Percentiles rank a stretch among this genome's conserved stretches.
Conservation (phyloP, 2,113 vertebrate genomes). For the Mus spicilegus region DNA sequence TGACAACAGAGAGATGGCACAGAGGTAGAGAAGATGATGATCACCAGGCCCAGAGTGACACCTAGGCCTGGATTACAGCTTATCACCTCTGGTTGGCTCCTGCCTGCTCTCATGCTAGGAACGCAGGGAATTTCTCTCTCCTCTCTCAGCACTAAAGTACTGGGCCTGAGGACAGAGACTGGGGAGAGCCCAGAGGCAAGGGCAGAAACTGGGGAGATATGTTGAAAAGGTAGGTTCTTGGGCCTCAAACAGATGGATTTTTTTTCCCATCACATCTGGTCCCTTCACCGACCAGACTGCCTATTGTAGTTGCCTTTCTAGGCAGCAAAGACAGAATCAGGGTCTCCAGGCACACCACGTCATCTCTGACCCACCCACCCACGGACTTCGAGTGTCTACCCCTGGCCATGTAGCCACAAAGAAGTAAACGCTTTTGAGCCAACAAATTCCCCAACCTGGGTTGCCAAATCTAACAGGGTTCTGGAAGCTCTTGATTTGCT, state of each 20-base stretch:
- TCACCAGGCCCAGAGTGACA: fast-evolving
- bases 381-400: fast-evolving
- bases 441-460: neutral
- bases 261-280: neutral
- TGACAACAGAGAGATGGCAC: neutral
- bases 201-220: fast-evolving
- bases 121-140: neutral
- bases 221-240: fast-evolving
- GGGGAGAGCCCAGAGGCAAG: neutral
- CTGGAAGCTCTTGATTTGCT: neutral
- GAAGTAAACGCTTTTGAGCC: neutral
- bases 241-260: fast-evolving
- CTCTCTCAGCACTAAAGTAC: neutral
- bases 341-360: too few relatives aligned
- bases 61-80: neutral
- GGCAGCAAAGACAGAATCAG: neutral
- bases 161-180: fast-evolving
- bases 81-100: neutral
- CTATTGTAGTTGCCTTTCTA: fast-evolving
- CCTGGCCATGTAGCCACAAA: neutral
- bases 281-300: fast-evolving
- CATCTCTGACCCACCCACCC: neutral
- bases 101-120: neutral
- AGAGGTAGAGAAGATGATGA: neutral
- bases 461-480: neutral